Evolutionary conservation across 2,888 invertebrate genomes (phyloP), one percentile per base, ranked within the genome.

Genomic region (Patella ulyssiponensis): DNA sequence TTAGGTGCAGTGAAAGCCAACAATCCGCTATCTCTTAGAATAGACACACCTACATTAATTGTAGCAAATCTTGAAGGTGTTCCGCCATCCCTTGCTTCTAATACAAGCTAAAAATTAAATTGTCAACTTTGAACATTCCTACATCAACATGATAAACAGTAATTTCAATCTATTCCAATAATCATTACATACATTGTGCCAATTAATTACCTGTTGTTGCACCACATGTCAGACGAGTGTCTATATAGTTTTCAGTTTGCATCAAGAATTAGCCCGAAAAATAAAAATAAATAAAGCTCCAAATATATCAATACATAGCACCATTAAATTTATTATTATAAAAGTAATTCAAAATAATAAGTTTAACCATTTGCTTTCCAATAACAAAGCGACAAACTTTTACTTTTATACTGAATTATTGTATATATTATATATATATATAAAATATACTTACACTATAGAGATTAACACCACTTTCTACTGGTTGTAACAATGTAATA

Each of bases 1-100:
- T 23, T 77, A 70, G 69, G 23, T 17, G 73, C 53, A 7, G 73
- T 69, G 76, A 85, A 83, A 44, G 74, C 33, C 5, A 84, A 84
- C 4, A 58, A 73, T 52, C 85, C 81, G n/a, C 78, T 79, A 56
- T 85, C 83, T 7, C 84, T 74, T 69, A 70, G 75, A 12, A 85
- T 84, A 3, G 79, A 81, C 23, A 85, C 82, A 73, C 74, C 27
- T 14, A 85, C 78, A 2, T 51, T 69, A 15, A 76, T 74, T 4
- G 73, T 69, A 14, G 81, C 82, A 3, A 44, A 72, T 69, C 80
- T 73, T 11, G 64, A 52, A 14, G 85, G 85, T 74, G 82, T 79
- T n/a, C 79, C 80, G 27, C 73, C 80, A 76, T 85, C 85, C 51
- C 79, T 80, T 7, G 84, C 83, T 44, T 44, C 44, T 44, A 44